Evolutionary conservation across 2,888 invertebrate species (phyloP), one percentile per base, ranked within the genome.

Genomic region (Spodoptera picta): DNA sequence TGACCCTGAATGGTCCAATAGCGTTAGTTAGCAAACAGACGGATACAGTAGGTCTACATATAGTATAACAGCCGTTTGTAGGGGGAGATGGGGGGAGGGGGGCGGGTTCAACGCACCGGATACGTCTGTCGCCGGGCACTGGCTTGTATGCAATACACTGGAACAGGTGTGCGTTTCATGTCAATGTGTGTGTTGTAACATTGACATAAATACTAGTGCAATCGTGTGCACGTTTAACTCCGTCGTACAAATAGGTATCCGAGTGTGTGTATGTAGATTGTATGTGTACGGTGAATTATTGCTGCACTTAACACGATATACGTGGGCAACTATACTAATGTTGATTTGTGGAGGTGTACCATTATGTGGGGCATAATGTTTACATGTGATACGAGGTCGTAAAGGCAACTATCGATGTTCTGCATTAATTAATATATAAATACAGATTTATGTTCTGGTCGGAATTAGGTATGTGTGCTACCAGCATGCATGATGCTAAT

Each of bases 51-150:
- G 79, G 72, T 77, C 75, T 81, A 78, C 78, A 81, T 82, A 75
- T 80, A 82, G 82, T 84, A 82, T 76, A 61, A 79, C 73, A 79
- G 82, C 77, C 80, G 80, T 75, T 79, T 78, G 80, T 77, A 72
- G 78, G 77, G 80, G 77, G 72, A 70, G 65, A 74, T 77, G 78
- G 74, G 82, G 79, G 79, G 75, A 81, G 81, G 85, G 81, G 88
- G 85, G 85, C 80, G 85, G 86, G 93, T 90, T 94, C 93, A 93
- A 92, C 89, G 94, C 91, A 92, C 93, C 93, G 93, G 93, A 93
- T 91, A 91, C 90, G 90, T 90, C 89, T 91, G 91, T 91, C 91
- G 91, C 87, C 87, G 88, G 83, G 85, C 88, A 80, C 82, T 82
- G 79, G 83, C 81, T 80, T 83, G 84, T 85, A 86, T 87, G 86